Conservation (phyloP, 2,888 invertebrate species). For the Acrobeloides nanus region DNA sequence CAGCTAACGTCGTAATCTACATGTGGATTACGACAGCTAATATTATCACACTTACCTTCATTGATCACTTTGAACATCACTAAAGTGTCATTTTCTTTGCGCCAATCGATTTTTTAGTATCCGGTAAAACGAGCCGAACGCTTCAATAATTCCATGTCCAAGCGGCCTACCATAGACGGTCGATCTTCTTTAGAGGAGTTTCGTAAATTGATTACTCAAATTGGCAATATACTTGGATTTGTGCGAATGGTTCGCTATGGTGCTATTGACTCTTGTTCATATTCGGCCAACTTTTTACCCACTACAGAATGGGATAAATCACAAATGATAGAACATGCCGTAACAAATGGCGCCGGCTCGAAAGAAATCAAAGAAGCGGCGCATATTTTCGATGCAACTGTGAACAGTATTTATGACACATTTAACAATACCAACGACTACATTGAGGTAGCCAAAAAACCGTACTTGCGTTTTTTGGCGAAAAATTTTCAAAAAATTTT, state of each 20-base stretch:
- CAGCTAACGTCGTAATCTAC: too few relatives aligned
- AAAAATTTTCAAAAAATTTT: too few relatives aligned
- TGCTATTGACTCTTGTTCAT: slow-evolving; percentile 80
- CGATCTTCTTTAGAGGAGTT: slow-evolving; percentile 86
- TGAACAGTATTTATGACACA: neutral
- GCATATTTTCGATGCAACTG: neutral
- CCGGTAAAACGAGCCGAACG: slow-evolving; percentile 84
- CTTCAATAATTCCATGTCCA: slow-evolving; percentile 81
- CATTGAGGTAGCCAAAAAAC: too few relatives aligned
- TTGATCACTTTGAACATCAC: too few relatives aligned
- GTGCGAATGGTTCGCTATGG: slow-evolving; percentile 87
- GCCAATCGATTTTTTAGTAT: slow-evolving; percentile 58
- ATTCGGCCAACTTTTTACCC: slow-evolving; percentile 83
- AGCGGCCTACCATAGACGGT: slow-evolving; percentile 75
- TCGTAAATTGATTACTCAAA: slow-evolving; percentile 73
- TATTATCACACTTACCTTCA: too few relatives aligned
- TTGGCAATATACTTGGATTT: slow-evolving; percentile 81
- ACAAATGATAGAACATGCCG: slow-evolving; percentile 13
- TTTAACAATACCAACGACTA: slow-evolving; percentile 10
- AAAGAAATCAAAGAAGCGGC: neutral
- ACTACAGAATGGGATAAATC: slow-evolving; percentile 15
- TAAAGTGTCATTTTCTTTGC: too few relatives aligned
- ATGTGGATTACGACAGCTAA: too few relatives aligned
- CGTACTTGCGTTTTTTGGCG: too few relatives aligned
- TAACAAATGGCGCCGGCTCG: neutral